A percentile compares a stretch with the other conserved stretches of the same genome.
phyloP scores from a whole-genome alignment of 1,140 invertebrate genomes.

The Temnothorax longispinosus region DNA sequence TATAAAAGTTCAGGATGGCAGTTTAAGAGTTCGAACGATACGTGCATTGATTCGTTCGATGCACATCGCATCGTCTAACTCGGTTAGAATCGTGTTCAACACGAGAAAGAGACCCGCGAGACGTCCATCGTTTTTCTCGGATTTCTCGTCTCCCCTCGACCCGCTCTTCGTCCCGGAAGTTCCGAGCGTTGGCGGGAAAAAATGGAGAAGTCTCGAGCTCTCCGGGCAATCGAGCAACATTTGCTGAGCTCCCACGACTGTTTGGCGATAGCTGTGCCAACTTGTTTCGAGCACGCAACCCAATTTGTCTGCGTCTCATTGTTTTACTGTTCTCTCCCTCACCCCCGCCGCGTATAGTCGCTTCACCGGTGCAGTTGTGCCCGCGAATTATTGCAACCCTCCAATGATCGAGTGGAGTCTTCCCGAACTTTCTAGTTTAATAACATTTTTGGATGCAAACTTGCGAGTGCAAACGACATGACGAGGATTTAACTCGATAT shows the following conservation, averaged over 20 bases:
- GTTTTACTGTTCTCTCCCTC: conserved; percentile 74
- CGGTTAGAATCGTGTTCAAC: conserved; percentile 84
- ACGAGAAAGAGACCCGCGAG: conserved; percentile 50
- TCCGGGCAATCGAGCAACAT: conserved; percentile 82
- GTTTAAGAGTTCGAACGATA: not conserved
- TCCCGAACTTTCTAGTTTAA: conserved; percentile 49
- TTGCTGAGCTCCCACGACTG: conserved; percentile 84
- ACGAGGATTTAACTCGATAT: conserved; percentile 1
- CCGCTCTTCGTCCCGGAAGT: conserved; percentile 17
- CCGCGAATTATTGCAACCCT: conserved; percentile 66
- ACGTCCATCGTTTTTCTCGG: conserved; percentile 66
- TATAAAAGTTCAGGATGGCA: not conserved
- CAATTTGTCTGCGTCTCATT: conserved; percentile 86
- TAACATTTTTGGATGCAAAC: conserved; percentile 14
- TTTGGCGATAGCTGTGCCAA: conserved; percentile 86
- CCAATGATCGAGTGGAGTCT: conserved; percentile 70
- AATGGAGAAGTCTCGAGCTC: conserved; percentile 72
- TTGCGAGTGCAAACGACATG: not conserved
- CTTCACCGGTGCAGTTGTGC: conserved; percentile 30
- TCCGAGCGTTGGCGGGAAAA: conserved; percentile 48
- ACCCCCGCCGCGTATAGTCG: conserved; percentile 36
- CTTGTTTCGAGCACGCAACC: conserved; percentile 85
- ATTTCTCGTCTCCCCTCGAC: conserved; percentile 36
- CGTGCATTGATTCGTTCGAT: not conserved
- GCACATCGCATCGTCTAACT: conserved; percentile 79